These are phyloP conservation scores for Cebus imitator DNA, from an alignment of 2,113 vertebrate genomes.

Conservation along the genomic window DNA sequence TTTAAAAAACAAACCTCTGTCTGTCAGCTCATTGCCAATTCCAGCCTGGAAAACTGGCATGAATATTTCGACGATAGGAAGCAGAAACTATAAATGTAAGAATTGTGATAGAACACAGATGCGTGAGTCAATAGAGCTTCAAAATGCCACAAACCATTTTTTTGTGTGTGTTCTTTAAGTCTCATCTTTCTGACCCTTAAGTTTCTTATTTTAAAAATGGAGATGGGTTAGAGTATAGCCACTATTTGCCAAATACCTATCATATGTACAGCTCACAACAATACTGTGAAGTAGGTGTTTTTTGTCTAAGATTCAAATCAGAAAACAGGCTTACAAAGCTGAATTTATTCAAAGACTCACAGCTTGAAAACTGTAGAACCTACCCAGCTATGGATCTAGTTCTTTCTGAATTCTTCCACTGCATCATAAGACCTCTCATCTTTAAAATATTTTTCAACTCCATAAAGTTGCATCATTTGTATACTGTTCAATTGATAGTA, in stretches of 20 bases:
- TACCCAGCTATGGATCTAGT: neutral
- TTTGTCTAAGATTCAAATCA: neutral
- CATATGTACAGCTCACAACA: neutral
- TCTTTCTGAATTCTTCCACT: neutral
- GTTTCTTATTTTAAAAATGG: conserved; percentile 17
- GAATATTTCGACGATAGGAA: neutral
- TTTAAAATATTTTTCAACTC: neutral
- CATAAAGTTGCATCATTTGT: neutral
- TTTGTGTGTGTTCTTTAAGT: neutral
- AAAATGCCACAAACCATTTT: neutral
- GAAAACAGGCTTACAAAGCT: neutral
- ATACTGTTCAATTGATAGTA: neutral
- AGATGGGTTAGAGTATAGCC: neutral
- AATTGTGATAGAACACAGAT: neutral
- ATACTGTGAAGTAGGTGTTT: neutral
- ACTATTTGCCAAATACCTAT: neutral
- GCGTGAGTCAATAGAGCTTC: neutral
- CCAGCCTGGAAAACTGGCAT: conserved; percentile 29
- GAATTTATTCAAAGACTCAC: neutral
- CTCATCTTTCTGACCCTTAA: neutral
- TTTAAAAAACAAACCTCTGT: conserved; percentile 32
- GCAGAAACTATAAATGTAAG: neutral
- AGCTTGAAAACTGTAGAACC: neutral
- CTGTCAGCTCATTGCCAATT: conserved; percentile 25
- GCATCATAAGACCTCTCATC: neutral